phyloP scores from a whole-genome alignment of 2,113 vertebrate genomes.

The Gracilinanus agilis region DNA sequence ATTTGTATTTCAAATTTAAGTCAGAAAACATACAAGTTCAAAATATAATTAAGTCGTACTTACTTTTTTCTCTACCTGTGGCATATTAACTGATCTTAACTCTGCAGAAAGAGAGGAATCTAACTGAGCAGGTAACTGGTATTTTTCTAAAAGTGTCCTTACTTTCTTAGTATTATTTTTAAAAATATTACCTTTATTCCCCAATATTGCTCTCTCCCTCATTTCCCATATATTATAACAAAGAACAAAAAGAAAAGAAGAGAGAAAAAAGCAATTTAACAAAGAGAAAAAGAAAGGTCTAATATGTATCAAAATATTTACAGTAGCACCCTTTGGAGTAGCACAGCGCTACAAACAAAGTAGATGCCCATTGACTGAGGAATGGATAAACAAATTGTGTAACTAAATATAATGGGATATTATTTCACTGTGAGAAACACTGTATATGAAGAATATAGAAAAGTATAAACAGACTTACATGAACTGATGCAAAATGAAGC shows the following conservation, averaged over 20 bases:
- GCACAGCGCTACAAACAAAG: background rate
- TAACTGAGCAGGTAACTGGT: slow-evolving; percentile 25
- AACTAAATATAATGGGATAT: background rate
- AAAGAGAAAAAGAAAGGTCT: background rate
- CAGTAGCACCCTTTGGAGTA: background rate
- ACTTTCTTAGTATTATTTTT: background rate
- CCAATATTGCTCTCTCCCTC: background rate
- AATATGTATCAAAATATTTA: background rate
- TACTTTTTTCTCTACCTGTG: slow-evolving; percentile 68
- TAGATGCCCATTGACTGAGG: background rate
- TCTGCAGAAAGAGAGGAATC: slow-evolving; percentile 74
- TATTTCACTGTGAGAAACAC: background rate
- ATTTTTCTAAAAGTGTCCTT: background rate
- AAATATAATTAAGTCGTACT: slow-evolving; percentile 75
- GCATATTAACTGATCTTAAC: slow-evolving; percentile 77
- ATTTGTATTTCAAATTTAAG: slow-evolving; percentile 68
- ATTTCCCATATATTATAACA: background rate
- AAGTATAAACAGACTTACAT: background rate
- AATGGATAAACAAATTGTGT: background rate
- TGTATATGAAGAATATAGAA: background rate
- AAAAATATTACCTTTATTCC: background rate
- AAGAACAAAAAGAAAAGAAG: background rate
- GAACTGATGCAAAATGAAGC: background rate
- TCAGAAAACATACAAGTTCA: slow-evolving; percentile 66
- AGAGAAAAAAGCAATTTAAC: background rate